Evolutionary conservation across 1,140 invertebrate genomes (phyloP), one percentile per base, ranked within the genome.

Genomic region (Drosophila setifemur): DNA sequence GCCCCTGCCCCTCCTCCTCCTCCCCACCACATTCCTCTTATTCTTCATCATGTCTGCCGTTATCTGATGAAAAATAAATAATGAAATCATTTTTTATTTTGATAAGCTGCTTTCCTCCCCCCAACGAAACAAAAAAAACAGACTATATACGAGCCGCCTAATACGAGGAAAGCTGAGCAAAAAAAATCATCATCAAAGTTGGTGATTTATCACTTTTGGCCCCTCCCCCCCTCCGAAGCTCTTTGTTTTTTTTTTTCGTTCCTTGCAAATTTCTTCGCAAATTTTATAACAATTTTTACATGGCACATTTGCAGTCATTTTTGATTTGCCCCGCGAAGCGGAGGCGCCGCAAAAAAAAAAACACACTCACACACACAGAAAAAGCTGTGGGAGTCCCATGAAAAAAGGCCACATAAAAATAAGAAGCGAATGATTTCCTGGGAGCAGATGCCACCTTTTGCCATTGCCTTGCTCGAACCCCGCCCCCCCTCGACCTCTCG

Each of bases 61-160:
- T 79, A 79, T 85, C 81, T 85, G 81, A 85, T 79, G 61, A 86
- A 85, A 85, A 86, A 85, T 85, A 85, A 85, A 79, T 79, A 79
- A 85, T 85, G 71, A 86, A 86, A 76, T 86, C 81, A 86, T 86
- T 86, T 86, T 86, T 86, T 86, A 86, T 86, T 86, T 86, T 86
- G 81, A 86, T 86, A 86, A 86, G 82, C 81, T 83, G 81, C 75
- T 86, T 81, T 86, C 49, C 45, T 42, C 44, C 37, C 14, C 29
- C 25, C 39, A 25, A 12, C 31, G 18, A 23, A 12, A 44, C 29
- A 33, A 25, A 57, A 28, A 19, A 11, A 43, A 55, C 35, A 25
- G 8, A 25, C 19, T 2, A 2, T 3, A 23, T 23, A 26, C 6
- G 21, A 28, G 14, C 12, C 11, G 39, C 25, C 64, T 76, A 71